These are phyloP conservation scores for Phocoena sinus DNA, from an alignment of 2,113 vertebrate genomes.

Conservation along the genomic window DNA sequence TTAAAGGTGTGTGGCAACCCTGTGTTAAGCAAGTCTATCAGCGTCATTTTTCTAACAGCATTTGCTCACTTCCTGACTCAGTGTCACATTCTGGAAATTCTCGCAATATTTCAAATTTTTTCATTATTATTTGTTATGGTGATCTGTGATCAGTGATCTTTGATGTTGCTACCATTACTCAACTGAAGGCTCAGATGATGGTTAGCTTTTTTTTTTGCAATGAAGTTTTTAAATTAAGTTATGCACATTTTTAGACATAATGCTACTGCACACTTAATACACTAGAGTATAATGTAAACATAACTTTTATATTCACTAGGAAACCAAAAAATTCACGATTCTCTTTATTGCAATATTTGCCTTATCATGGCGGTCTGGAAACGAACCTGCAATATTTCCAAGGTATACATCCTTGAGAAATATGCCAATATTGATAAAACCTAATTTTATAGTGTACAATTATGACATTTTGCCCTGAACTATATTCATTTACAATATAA, in stretches of 20 bases:
- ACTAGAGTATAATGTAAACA: background rate
- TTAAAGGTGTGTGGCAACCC: background rate
- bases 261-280: background rate
- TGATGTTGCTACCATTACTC: background rate
- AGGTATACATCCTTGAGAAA: background rate
- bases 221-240: no score
- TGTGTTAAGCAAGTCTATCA: background rate
- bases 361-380: background rate
- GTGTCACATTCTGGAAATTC: background rate
- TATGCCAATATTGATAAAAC: background rate
- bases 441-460: background rate
- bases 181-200: background rate
- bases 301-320: background rate
- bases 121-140: background rate
- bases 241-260: background rate
- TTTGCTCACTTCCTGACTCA: background rate
- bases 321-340: background rate
- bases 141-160: background rate
- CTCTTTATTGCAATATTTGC: background rate
- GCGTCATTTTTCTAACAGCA: background rate
- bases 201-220: background rate
- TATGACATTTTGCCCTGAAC: background rate
- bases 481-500: background rate
- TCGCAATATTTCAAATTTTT: background rate
- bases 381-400: background rate